Percentiles rank a stretch among this genome's conserved stretches.
Evolutionary conservation across 2,888 invertebrate genomes (phyloP).

Genomic region (Plagiodera versicolora): DNA sequence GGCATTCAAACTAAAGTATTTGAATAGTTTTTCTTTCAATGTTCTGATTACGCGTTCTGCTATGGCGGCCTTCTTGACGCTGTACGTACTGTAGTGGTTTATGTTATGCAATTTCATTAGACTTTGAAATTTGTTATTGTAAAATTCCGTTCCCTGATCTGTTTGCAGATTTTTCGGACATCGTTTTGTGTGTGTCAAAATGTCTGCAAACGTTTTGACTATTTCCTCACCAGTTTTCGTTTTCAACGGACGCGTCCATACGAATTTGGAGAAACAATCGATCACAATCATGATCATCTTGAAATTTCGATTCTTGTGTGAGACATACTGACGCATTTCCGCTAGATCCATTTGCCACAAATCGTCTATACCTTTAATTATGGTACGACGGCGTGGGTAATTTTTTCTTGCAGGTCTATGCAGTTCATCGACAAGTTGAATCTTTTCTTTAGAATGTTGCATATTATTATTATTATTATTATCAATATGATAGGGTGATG

Average conservation of each 20-base stretch:
- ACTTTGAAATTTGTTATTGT: conserved; percentile 34
- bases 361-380: conserved; percentile 3
- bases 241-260: not conserved
- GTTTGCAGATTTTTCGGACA: conserved; percentile 25
- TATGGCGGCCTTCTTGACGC: conserved; percentile 37
- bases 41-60: conserved; percentile 39
- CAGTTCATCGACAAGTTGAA: not conserved
- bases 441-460: not conserved
- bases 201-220: no score
- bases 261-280: not conserved
- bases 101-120: conserved; percentile 37
- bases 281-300: conserved; percentile 1
- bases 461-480: not conserved
- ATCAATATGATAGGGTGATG: no score
- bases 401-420: not conserved
- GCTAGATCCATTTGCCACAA: conserved; percentile 2
- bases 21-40: conserved; percentile 36
- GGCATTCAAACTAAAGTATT: conserved; percentile 24
- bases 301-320: not conserved
- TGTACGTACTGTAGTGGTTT: no score
- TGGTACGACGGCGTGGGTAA: not conserved
- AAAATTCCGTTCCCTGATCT: conserved; percentile 39
- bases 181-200: no score
- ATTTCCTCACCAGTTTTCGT: not conserved
- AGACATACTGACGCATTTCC: not conserved